These are phyloP conservation scores for Tupaia chinensis DNA, from an alignment of 2,113 vertebrate genomes.

Conservation along the genomic window DNA sequence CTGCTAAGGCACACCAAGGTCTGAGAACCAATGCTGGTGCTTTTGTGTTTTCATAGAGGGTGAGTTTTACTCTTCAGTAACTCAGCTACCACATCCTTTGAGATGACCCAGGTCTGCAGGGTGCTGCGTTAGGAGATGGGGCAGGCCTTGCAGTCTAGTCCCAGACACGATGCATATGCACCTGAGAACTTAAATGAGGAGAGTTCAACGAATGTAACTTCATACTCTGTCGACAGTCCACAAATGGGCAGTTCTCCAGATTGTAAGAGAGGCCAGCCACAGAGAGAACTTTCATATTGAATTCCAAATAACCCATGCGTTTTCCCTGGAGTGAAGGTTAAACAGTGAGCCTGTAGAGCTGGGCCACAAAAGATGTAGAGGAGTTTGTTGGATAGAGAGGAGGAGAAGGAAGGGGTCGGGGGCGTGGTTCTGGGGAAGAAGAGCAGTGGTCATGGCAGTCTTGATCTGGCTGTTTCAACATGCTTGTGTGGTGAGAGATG, in stretches of 20 bases:
- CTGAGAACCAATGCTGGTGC: neutral
- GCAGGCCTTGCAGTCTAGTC: neutral
- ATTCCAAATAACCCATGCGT: neutral
- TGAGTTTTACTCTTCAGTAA: neutral
- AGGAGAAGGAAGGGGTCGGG: neutral
- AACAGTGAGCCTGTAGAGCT: neutral
- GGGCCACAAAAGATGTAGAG: neutral
- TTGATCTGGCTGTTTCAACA: neutral
- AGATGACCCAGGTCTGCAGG: neutral
- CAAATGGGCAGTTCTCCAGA: rapidly evolving
- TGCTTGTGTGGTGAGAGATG: neutral
- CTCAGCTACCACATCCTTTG: neutral
- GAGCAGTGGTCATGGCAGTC: neutral
- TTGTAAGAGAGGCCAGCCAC: neutral
- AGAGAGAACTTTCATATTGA: neutral
- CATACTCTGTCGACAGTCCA: neutral
- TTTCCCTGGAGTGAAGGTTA: neutral
- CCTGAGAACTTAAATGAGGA: neutral
- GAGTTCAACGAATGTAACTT: neutral
- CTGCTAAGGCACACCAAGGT: neutral
- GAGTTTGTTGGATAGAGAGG: neutral
- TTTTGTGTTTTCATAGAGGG: neutral
- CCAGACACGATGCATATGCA: neutral
- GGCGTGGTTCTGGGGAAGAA: neutral
- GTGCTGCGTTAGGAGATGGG: neutral